Percentiles rank a stretch among this genome's conserved stretches.
Conservation (phyloP, 2,888 invertebrate species). For the Troilus luridus region DNA sequence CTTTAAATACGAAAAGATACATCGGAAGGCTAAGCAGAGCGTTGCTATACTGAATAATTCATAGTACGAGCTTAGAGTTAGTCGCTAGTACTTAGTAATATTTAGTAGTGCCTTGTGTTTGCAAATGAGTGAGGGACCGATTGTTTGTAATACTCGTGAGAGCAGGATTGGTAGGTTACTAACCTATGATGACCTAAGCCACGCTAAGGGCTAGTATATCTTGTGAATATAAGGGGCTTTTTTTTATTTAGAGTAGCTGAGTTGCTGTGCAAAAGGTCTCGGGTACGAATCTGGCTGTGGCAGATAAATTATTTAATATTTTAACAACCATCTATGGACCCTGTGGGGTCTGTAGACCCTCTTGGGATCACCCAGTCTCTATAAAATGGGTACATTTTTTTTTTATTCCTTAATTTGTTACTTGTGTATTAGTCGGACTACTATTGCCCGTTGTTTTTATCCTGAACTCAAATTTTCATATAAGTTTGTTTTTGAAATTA, state of each 20-base stretch:
- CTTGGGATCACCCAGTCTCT: no score
- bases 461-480: no score
- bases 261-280: no score
- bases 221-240: neutral
- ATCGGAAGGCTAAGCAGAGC: neutral
- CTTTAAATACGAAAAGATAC: neutral
- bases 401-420: no score
- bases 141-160: neutral
- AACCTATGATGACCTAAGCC: neutral
- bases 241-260: neutral
- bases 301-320: no score
- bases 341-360: no score
- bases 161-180: neutral
- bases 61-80: neutral
- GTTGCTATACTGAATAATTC: neutral
- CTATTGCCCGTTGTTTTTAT: no score
- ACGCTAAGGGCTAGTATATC: neutral
- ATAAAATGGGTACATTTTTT: no score
- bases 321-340: no score
- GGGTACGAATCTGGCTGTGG: no score
- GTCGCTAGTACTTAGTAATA: neutral
- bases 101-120: neutral
- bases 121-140: neutral
- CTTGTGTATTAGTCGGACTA: no score
- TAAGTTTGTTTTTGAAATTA: no score